A percentile compares a stretch with the other conserved stretches of the same genome.
Evolutionary conservation across 2,113 vertebrate species (phyloP).

Genomic region (Nymphicus hollandicus): DNA sequence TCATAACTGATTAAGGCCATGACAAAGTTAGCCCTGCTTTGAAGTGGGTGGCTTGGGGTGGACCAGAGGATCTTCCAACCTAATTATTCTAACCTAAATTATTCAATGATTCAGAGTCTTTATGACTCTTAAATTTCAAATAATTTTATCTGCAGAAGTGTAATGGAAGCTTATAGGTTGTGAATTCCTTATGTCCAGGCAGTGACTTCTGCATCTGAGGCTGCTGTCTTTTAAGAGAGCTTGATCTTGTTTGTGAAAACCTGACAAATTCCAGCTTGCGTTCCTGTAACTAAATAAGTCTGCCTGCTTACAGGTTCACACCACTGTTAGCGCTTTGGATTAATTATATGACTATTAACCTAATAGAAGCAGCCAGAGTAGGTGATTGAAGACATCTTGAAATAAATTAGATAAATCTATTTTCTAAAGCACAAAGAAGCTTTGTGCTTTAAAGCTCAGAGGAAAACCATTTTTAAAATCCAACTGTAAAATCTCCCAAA

Average conservation of each 20-base stretch:
- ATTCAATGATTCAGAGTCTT: not conserved
- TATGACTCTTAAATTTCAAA: not conserved
- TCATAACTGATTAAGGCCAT: not conserved
- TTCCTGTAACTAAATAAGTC: not conserved
- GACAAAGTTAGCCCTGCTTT: not conserved
- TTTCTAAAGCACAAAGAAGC: not conserved
- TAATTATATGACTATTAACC: slow-evolving; percentile 22
- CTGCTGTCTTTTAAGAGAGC: not conserved
- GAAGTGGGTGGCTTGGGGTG: not conserved
- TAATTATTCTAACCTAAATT: not conserved
- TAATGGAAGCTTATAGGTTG: not conserved
- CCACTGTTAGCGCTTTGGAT: not conserved
- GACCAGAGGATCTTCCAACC: not conserved
- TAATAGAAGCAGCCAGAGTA: not conserved
- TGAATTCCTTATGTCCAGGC: not conserved
- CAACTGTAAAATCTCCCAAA: not conserved
- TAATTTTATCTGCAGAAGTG: not conserved
- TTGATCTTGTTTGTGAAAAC: not conserved
- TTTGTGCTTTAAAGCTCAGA: not conserved
- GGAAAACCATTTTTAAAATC: not conserved
- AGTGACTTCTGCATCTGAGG: not conserved
- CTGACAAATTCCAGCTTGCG: not conserved
- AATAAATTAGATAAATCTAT: slow-evolving; percentile 20
- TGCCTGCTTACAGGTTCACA: not conserved
- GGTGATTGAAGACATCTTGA: slow-evolving; percentile 43